Base-by-base conservation (phyloP, 2,888 invertebrate genomes). In the Eledone cirrhosa region DNA sequence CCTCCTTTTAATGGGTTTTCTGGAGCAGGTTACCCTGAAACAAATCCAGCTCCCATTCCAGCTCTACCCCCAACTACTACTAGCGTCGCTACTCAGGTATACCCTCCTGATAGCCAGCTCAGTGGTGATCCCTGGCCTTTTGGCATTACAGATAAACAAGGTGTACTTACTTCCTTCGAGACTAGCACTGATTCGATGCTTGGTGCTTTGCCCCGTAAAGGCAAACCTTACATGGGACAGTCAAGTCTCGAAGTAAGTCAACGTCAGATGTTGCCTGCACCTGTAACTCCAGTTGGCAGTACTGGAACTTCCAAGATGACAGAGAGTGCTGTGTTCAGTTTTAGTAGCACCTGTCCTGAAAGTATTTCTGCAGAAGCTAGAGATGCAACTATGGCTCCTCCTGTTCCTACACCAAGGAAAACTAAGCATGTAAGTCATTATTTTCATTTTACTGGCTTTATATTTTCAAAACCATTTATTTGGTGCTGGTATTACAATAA, bases 161-260 rank as follows among this genome's bases (percentile, higher is more conserved):
- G 67, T 47, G 14, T 48, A 48, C 22, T 69, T 48, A 59, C 72
- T 41, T 76, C 76, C 27, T 47, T 76, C 22, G 76, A 76, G 48
- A 48, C 47, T 47, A 29, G 48, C 29, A 29, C 76, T 47, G 76
- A 76, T 48, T 24, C 76, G 29, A 47, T 76, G 48, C 48, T 76
- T 29, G 47, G 47, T 76, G 79, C 48, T 13, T 29, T 76, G n/a
- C 81, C 82, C n/a, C 75, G 84, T n/a, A 83, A 81, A 59, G 74
- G 77, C 29, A 80, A 83, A n/a, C 85, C 85, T 0, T 81, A 82
- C 29, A 84, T 87, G 86, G 87, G 87, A 7, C 86, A 87, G 81
- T 84, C 83, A 1, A 84, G 84, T 63, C 79, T 83, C 24, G 81
- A 81, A 29, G 81, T 79, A 27, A 67, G 41, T 78, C 79, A 41